Percentiles rank a stretch among this genome's conserved stretches.
phyloP scores from a whole-genome alignment of 2,888 invertebrate genomes.

The Brachypalpus laphriformis region DNA sequence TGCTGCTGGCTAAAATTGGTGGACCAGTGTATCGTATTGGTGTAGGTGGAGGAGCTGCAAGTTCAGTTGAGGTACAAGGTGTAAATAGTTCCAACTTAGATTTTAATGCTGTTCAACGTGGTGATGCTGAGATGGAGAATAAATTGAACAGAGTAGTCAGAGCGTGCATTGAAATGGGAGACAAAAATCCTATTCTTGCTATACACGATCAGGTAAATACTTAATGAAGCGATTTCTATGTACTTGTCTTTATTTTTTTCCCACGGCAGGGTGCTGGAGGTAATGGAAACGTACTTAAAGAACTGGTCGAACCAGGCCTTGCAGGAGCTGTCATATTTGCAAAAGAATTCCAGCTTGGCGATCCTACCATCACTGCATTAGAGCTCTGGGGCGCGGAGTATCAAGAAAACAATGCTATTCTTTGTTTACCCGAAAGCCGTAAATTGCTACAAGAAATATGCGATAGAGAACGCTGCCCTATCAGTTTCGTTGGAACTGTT shows the following conservation, averaged over 20 bases:
- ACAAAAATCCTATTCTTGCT: slow-evolving; percentile 93
- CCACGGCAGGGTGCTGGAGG: slow-evolving; percentile 94
- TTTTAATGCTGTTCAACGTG: slow-evolving; percentile 96
- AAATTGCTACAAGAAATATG: slow-evolving; percentile 89
- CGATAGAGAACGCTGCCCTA: slow-evolving; percentile 94
- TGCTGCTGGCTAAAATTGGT: slow-evolving; percentile 96
- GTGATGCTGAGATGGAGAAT: slow-evolving; percentile 99
- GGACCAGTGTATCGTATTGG: slow-evolving; percentile 99
- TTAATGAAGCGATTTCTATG: not conserved
- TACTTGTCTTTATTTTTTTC: slow-evolving; percentile 4
- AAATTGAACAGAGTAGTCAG: slow-evolving; percentile 97
- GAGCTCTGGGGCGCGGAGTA: slow-evolving; percentile 99
- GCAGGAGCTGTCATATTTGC: slow-evolving; percentile 95
- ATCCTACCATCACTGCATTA: slow-evolving; percentile 95
- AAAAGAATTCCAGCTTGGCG: slow-evolving; percentile 94
- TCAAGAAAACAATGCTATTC: slow-evolving; percentile 96
- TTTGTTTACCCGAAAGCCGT: slow-evolving; percentile 88
- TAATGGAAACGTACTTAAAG: slow-evolving; percentile 98
- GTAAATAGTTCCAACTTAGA: slow-evolving; percentile 93
- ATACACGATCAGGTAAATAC: slow-evolving; percentile 93
- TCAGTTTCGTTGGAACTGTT: slow-evolving; percentile 96
- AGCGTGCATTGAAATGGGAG: slow-evolving; percentile 93
- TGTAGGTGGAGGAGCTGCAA: slow-evolving; percentile 99
- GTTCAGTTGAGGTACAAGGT: slow-evolving; percentile 97
- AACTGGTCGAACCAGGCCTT: slow-evolving; percentile 93